Conservation (phyloP, 2,888 invertebrate genomes). For the Drosophila longiperda region DNA sequence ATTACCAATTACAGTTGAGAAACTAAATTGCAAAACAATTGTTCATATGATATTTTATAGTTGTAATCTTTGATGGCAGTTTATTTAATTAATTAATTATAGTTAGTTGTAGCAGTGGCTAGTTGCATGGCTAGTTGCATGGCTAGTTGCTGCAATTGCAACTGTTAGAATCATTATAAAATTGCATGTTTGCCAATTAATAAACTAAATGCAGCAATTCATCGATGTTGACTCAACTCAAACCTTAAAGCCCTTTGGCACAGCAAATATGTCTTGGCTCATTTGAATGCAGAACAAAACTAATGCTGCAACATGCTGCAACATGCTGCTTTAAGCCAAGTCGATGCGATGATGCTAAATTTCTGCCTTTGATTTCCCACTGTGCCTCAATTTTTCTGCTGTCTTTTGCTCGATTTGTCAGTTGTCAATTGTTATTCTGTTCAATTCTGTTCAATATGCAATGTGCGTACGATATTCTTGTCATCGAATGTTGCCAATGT, state of each 20-base stretch:
- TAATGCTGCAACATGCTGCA: background rate
- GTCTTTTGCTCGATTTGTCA: background rate
- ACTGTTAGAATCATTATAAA: background rate
- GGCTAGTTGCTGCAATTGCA: background rate
- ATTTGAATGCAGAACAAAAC: background rate
- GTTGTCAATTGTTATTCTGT: conserved; percentile 9
- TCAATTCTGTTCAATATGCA: conserved; percentile 31
- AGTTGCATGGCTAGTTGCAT: background rate
- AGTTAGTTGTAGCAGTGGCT: background rate
- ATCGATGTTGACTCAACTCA: background rate
- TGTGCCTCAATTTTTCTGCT: background rate
- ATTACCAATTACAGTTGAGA: background rate
- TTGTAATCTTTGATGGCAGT: background rate
- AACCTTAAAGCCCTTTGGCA: background rate
- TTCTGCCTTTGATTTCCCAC: conserved; percentile 3
- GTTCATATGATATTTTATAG: background rate
- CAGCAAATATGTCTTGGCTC: background rate
- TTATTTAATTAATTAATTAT: background rate
- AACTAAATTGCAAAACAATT: background rate
- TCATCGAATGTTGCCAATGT: background rate
- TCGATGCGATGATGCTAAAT: background rate
- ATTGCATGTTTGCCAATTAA: background rate
- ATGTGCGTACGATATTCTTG: conserved; percentile 1
- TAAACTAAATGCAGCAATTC: background rate
- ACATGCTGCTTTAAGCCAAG: background rate